Base-by-base conservation (phyloP, 2,888 invertebrate species). In the Neria commutata region DNA sequence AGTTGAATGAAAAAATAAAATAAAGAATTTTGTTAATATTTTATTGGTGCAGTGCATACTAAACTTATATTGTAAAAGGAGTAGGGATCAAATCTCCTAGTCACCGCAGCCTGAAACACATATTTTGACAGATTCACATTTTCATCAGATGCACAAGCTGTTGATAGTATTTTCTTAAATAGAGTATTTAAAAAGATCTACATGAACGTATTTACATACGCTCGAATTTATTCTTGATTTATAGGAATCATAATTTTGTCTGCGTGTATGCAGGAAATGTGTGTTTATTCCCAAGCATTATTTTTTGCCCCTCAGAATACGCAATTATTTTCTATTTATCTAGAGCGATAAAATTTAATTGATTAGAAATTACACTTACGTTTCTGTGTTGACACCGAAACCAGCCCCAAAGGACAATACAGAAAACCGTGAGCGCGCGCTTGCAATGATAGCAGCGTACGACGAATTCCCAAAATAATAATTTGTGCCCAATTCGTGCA, bases 301-400 rank as follows among this genome's bases (percentile, higher is more conserved):
- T n/a, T n/a, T n/a, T n/a, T n/a, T n/a, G 37, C 61, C 67, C 71
- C 70, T 63, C 42, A 63, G 58, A 60, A 54, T 16, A 59, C 63
- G 68, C 69, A 74, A 74, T 74, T 72, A 70, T 72, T 67, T 71
- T 70, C 64, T 69, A 66, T 66, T 72, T 69, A 69, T 56, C 67
- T 56, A 58, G 49, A 37, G 58, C 61, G 70, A 75, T 72, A 61
- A 70, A 68, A 63, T 66, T 55, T 65, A 68, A 73, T 75, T 72
- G 74, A 73, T 76, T 75, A 73, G 71, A 67, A 69, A 71, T 64
- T 67, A 67, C 64, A 67, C 65, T 67, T 65, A 63, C 58, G 65
- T 49, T 53, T 23, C 56, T 42, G 50, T 14, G 45, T 53, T 60
- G 51, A 34, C 46, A 62, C 46, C 45, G 49, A 45, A 58, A 58